Evolutionary conservation across 2,888 invertebrate species (phyloP).

Genomic region (Hypselothyrea guttata): DNA sequence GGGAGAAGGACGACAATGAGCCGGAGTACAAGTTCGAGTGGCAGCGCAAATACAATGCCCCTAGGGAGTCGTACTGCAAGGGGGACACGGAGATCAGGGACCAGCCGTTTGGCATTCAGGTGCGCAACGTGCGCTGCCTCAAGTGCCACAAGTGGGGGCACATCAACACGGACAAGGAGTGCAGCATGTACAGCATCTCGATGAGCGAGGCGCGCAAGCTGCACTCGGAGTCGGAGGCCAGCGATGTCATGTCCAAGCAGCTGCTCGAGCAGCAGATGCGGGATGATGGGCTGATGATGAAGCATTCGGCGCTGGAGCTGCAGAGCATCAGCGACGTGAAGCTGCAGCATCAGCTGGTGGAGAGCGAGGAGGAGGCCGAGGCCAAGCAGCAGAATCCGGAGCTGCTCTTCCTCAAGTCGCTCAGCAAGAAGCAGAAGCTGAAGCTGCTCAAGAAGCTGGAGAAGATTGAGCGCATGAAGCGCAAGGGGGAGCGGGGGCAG

Average conservation of each 20-base stretch:
- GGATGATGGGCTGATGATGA: conserved; percentile 94
- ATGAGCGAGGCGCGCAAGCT: conserved; percentile 91
- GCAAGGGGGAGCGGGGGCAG: conserved; percentile 58
- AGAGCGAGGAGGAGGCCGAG: conserved; percentile 83
- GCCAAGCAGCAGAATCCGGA: conserved; percentile 84
- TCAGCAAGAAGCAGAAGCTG: conserved; percentile 94
- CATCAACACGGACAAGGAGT: conserved; percentile 91
- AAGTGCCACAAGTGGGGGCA: conserved; percentile 99
- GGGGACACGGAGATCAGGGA: conserved; percentile 98
- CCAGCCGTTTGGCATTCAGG: conserved; percentile 99
- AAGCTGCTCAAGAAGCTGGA: conserved; percentile 91
- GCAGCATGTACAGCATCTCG: conserved; percentile 93
- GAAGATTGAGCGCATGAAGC: conserved; percentile 84
- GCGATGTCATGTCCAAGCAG: conserved; percentile 86
- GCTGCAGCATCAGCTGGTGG: conserved; percentile 84
- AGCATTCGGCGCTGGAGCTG: conserved; percentile 87
- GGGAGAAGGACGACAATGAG: conserved; percentile 95
- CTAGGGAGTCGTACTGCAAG: conserved; percentile 98
- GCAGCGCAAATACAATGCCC: conserved; percentile 99
- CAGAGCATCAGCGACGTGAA: conserved; percentile 83
- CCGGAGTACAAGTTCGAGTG: conserved; percentile 99
- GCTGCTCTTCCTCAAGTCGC: conserved; percentile 90
- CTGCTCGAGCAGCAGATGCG: conserved; percentile 94
- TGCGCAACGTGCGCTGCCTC: conserved; percentile 98
- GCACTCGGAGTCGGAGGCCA: conserved; percentile 86